Evolutionary conservation across 1,140 invertebrate species (phyloP).

Genomic region (Drosophila lowei): DNA sequence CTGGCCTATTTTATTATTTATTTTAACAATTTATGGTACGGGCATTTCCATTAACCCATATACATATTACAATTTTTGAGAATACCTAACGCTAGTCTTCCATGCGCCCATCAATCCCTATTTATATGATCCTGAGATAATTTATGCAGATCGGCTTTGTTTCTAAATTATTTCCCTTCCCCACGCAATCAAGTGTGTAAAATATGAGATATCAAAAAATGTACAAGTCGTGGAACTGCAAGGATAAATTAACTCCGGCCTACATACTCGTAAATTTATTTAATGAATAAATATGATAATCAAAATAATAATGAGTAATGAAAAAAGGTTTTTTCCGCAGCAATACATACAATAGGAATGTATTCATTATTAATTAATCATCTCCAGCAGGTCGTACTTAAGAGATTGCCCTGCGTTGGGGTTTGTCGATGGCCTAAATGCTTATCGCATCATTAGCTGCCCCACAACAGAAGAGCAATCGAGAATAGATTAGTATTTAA

Average conservation of each 20-base stretch:
- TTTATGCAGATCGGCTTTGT: too few relatives aligned
- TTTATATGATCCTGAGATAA: too few relatives aligned
- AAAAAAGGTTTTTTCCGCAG: slow-evolving; percentile 43
- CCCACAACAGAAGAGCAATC: slow-evolving; percentile 64
- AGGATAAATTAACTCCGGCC: too few relatives aligned
- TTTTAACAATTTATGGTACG: too few relatives aligned
- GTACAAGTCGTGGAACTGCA: background rate
- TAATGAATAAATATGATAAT: slow-evolving; percentile 31
- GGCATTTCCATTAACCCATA: too few relatives aligned
- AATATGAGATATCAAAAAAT: too few relatives aligned
- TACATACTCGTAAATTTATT: slow-evolving; percentile 35
- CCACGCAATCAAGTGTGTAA: too few relatives aligned
- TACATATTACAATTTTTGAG: too few relatives aligned
- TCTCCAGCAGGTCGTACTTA: slow-evolving; percentile 31
- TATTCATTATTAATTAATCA: slow-evolving; percentile 55
- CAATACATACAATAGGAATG: slow-evolving; percentile 29
- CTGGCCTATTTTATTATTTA: too few relatives aligned
- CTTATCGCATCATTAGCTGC: slow-evolving; percentile 63
- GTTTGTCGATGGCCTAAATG: slow-evolving; percentile 49
- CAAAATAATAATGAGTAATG: slow-evolving; percentile 32
- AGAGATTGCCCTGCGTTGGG: slow-evolving; percentile 39
- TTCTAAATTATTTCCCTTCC: too few relatives aligned
- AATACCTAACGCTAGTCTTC: too few relatives aligned
- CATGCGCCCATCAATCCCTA: too few relatives aligned
- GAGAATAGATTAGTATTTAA: slow-evolving; percentile 83